Evolutionary conservation across 1,140 invertebrate species (phyloP), one percentile per base, ranked within the genome.

Genomic region (Watersipora subatra): DNA sequence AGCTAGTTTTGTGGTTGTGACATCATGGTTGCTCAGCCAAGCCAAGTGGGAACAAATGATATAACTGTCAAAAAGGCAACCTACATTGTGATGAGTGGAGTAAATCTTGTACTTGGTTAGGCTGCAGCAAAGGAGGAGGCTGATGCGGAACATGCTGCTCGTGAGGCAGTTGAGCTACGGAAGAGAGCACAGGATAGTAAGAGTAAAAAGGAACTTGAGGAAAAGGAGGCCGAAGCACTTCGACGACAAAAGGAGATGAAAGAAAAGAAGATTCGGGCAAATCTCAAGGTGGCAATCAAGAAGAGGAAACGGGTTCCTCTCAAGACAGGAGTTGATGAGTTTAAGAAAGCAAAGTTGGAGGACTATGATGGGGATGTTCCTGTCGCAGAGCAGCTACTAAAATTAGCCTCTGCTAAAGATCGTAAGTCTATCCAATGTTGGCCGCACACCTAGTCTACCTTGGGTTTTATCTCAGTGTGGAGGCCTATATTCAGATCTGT

Each of bases 251-350:
- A 24, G 22, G 58, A 59, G 22, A 59, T 59, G 58, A 59, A 59
- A 26, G 68, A 76, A 61, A 73, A 71, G 61, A 70, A 69, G 28
- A 68, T 78, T n/a, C 67, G 75, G 22, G 74, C 73, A 62, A 73
- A 75, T 46, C 64, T 78, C 63, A 78, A 78, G 66, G 73, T 75
- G n/a, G 74, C 75, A 17, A 75, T 78, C 63, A 77, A 76, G 64
- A 67, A 73, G 30, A 64, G 71, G 17, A 72, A 77, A 57, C 68
- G 68, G 24, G 72, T 68, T 57, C 65, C 73, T 61, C 70, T 78
- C 28, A 66, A 74, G 57, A 71, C 71, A 58, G 73, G 71, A 25
- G 70, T 76, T 28, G 72, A 62, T 28, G 75, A 77, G 61, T 78
- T 78, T 62, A 75, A 77, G 68, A 73, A 72, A 25, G 73, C 71